Evolutionary conservation across 2,113 vertebrate species (phyloP), one percentile per base, ranked within the genome.

Genomic region (Myiozetetes cayanensis): DNA sequence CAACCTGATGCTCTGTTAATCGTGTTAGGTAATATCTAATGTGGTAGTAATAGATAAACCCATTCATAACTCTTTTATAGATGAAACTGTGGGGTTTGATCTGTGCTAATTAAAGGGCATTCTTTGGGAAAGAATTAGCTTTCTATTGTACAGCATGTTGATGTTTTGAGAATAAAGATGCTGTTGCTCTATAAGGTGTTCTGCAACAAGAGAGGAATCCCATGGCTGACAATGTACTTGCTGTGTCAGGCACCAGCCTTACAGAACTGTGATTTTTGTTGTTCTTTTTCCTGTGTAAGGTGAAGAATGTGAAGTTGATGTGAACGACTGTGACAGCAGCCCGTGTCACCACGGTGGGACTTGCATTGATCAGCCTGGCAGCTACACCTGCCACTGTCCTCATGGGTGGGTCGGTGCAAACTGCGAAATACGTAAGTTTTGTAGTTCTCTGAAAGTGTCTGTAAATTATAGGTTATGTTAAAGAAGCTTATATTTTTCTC

Each of bases 401-500:
- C 98, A 98, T 8, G 99, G 99, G 67, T 99, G 99, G 99, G 99
- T 99, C 12, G 99, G 99, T n/a, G 98, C 99, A 70, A 98, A 98
- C 98, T 99, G 99, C 37, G 99, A 99, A 97, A 99, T 99, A 97
- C 98, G 99, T 99, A 97, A 99, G 99, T 99, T 91, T 86, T 85
- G 22, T 22, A 16, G 6, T 58, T 82, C 79, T 76, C 37, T 75
- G 67, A 68, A 47, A 23, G 31, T 31, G 56, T 59, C 27, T 52
- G 23, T 46, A 72, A 65, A 12, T 16, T 7, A 4, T 50, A 39
- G 6, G 14, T 52, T 61, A 30, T 55, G 52, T 55, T n/a, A 70
- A 47, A 62, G 25, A 47, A 20, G 49, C 52, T 58, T 62, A 4
- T 66, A 14, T 53, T 78, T 82, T 27, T 82, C 35, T 87, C 30